phyloP scores from a whole-genome alignment of 2,113 vertebrate genomes.

The Pelusios castaneus region DNA sequence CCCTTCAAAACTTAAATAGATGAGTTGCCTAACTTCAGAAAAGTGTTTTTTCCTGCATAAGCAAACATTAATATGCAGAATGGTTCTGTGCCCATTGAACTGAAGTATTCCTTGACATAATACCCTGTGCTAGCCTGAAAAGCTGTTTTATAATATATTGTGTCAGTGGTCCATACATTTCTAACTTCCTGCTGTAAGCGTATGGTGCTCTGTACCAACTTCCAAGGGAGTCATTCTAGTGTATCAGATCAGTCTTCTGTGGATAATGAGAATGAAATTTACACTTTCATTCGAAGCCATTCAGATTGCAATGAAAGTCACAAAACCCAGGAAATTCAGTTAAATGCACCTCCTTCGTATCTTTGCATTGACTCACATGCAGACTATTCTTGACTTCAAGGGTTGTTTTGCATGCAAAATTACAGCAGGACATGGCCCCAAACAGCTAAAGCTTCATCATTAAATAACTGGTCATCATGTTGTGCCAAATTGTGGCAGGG shows the following conservation, averaged over 20 bases:
- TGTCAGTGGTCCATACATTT: accelerated
- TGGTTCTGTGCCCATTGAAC: neutral
- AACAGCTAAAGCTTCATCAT: neutral
- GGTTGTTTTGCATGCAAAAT: neutral
- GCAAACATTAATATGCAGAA: accelerated
- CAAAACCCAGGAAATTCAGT: neutral
- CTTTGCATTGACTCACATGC: neutral
- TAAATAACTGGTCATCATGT: neutral
- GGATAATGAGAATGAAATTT: neutral
- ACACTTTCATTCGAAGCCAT: neutral
- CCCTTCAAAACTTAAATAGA: too few relatives aligned
- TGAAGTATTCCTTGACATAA: accelerated
- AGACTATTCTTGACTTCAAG: neutral
- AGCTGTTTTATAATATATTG: neutral
- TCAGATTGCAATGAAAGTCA: neutral
- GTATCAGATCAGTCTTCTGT: neutral
- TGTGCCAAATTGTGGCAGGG: neutral
- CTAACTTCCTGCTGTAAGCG: neutral
- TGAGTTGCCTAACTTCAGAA: neutral
- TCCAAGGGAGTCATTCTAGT: neutral
- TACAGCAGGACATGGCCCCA: neutral
- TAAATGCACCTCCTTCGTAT: neutral
- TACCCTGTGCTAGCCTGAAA: neutral
- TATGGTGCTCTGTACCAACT: neutral
- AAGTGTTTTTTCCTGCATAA: neutral